Evolutionary conservation across 2,113 vertebrate genomes (phyloP).

Genomic region (Silurus glanis): DNA sequence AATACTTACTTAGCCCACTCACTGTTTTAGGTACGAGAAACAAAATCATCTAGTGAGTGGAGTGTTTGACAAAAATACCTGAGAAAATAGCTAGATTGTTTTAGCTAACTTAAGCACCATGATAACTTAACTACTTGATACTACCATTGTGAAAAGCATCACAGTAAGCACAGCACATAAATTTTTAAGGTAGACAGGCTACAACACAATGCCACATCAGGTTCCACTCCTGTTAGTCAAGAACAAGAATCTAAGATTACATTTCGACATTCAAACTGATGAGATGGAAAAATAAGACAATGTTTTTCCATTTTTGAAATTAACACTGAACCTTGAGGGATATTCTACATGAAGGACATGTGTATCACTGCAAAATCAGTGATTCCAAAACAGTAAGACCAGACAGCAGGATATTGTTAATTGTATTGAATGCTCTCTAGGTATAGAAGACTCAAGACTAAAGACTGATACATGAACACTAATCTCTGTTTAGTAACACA

Average conservation of each 20-base stretch:
- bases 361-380: not conserved
- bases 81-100: not conserved
- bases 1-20: not conserved
- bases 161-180: not conserved
- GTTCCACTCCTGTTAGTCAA: not conserved
- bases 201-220: not conserved
- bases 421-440: not conserved
- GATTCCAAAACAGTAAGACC: not conserved
- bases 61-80: not conserved
- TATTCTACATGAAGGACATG: not conserved
- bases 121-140: not conserved
- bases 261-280: not conserved
- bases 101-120: not conserved
- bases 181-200: not conserved
- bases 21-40: not conserved
- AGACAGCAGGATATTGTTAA: not conserved
- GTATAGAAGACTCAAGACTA: not conserved
- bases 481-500: not conserved
- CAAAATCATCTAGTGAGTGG: not conserved
- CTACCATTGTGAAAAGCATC: not conserved
- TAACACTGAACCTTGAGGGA: not conserved
- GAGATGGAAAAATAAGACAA: not conserved
- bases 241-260: not conserved
- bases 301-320: not conserved
- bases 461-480: not conserved